Conservation (phyloP, 2,888 invertebrate species). For the Parascotia fuliginaria region DNA sequence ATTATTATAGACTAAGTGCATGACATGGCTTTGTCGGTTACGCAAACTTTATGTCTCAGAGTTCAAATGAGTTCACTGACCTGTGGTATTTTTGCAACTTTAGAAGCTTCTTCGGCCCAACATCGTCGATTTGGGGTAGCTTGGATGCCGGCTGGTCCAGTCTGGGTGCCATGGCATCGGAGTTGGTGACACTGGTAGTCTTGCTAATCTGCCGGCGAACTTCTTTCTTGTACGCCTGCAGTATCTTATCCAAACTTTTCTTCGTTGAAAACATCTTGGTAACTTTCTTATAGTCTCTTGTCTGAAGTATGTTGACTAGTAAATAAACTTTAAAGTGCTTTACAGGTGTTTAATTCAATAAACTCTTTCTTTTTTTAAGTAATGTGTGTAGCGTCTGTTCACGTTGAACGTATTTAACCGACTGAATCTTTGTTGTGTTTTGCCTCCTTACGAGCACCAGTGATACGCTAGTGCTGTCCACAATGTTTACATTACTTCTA, state of each 20-base stretch:
- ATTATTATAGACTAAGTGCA: conserved; percentile 25
- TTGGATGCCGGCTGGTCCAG: conserved; percentile 71
- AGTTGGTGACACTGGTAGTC: conserved; percentile 86
- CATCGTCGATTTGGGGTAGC: conserved; percentile 67
- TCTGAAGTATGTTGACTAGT: conserved; percentile 16
- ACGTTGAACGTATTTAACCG: conserved; percentile 63
- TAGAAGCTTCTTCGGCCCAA: conserved; percentile 75
- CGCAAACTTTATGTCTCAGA: conserved; percentile 57
- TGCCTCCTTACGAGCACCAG: conserved; percentile 71
- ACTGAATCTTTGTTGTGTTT: conserved; percentile 84
- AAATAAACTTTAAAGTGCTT: conserved; percentile 18
- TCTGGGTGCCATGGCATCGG: conserved; percentile 84
- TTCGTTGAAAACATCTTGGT: conserved; percentile 73
- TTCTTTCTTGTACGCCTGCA: conserved; percentile 76
- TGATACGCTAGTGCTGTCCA: conserved; percentile 59
- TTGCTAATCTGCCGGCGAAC: conserved; percentile 85
- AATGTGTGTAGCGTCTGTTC: conserved; percentile 55
- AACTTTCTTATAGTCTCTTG: conserved; percentile 7
- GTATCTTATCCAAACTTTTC: conserved; percentile 71
- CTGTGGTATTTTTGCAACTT: conserved; percentile 86
- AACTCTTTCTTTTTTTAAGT: conserved; percentile 30
- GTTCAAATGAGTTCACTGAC: conserved; percentile 79
- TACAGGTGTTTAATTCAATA: conserved; percentile 45
- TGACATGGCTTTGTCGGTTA: conserved; percentile 56
- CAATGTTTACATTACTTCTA: conserved; percentile 76